These are phyloP conservation scores for Orchesellides sinensis DNA, from an alignment of 2,888 invertebrate genomes.

Conservation along the genomic window DNA sequence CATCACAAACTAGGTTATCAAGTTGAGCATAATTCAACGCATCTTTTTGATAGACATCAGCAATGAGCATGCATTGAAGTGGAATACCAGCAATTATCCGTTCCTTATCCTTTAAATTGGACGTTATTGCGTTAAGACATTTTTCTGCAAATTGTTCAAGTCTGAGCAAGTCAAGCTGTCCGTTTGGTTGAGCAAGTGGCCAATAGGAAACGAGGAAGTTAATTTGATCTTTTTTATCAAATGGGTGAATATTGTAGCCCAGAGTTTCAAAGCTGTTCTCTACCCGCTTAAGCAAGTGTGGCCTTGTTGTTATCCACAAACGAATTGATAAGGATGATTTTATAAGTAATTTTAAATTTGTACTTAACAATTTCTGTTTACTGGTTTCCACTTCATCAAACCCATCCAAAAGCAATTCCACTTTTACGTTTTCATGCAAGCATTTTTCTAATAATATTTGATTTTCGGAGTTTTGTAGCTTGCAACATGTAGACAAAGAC, in stretches of 20 bases:
- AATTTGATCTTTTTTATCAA: neutral
- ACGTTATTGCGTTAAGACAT: neutral
- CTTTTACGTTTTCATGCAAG: neutral
- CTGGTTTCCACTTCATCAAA: neutral
- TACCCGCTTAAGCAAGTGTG: neutral
- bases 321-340: neutral
- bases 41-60: neutral
- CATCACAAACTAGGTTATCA: neutral
- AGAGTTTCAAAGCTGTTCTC: neutral
- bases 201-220: neutral
- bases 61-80: neutral
- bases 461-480: neutral
- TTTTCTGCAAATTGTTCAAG: neutral
- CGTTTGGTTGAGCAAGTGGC: constrained; percentile 79
- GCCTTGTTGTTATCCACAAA: constrained; percentile 4
- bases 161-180: neutral
- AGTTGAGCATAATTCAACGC: neutral
- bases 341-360: neutral
- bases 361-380: neutral
- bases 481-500: neutral
- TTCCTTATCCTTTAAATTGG: neutral
- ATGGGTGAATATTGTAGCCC: neutral
- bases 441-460: neutral
- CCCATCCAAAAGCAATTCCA: constrained; percentile 8
- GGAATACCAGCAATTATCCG: neutral